Evolutionary conservation across 2,797 vertebrate species (phyloP).

Genomic region (Crocidura indochinensis): DNA sequence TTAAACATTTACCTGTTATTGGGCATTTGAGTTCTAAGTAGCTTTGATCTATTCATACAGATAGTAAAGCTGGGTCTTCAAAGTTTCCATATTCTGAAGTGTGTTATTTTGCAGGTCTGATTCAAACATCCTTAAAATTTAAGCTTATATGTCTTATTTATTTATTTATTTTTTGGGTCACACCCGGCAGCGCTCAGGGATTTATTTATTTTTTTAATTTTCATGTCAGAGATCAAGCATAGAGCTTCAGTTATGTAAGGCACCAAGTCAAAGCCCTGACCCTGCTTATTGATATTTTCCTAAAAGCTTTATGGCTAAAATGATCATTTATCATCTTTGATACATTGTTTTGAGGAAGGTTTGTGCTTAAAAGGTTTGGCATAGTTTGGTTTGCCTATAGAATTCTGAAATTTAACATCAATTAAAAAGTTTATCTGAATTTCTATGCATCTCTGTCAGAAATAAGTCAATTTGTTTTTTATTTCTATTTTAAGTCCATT

Average conservation of each 20-base stretch:
- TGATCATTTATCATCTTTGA: too few relatives aligned
- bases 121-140: constrained; percentile 6
- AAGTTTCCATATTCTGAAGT: not conserved
- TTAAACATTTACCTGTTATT: not conserved
- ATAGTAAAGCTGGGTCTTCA: not conserved
- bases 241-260: too few relatives aligned
- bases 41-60: too few relatives aligned
- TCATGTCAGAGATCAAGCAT: too few relatives aligned
- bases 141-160: too few relatives aligned
- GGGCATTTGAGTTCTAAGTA: too few relatives aligned
- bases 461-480: not conserved
- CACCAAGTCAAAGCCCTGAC: too few relatives aligned
- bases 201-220: too few relatives aligned
- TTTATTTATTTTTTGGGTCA: too few relatives aligned
- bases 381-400: not conserved
- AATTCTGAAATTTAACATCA: not conserved
- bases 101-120: not conserved
- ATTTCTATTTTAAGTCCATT: too few relatives aligned
- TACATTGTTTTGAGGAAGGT: not conserved
- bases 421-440: not conserved
- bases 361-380: not conserved
- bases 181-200: too few relatives aligned
- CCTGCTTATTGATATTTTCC: not conserved
- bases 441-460: not conserved
- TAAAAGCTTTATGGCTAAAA: constrained; percentile 13